Conservation (phyloP, 2,888 invertebrate species). For the Gerris lacustris region DNA sequence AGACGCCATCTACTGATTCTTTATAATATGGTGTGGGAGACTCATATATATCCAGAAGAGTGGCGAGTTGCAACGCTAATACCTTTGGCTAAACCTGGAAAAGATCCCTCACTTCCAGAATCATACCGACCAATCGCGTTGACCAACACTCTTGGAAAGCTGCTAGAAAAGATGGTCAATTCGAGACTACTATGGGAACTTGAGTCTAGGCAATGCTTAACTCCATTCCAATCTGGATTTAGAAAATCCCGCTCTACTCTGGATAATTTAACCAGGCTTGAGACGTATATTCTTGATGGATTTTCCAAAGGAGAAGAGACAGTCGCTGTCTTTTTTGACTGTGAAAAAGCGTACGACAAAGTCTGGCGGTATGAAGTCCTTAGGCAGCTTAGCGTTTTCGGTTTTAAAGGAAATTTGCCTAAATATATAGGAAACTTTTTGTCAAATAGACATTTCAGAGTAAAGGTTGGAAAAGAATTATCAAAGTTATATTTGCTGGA, state of each 20-base stretch:
- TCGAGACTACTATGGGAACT: not conserved
- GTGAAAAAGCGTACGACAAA: not conserved
- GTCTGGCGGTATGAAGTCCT: not conserved
- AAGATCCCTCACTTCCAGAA: not conserved
- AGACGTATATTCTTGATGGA: not conserved
- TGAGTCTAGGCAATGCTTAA: not conserved
- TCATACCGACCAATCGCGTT: not conserved
- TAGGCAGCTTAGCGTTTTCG: not conserved
- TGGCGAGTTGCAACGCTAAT: not conserved
- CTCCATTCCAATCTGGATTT: not conserved
- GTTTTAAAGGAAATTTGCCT: not conserved
- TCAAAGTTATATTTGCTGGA: not conserved
- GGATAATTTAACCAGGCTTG: not conserved
- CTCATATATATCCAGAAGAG: not conserved
- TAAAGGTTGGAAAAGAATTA: not conserved
- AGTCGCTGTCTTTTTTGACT: not conserved
- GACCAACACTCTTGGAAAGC: not conserved
- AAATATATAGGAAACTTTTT: not conserved
- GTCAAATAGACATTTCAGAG: not conserved
- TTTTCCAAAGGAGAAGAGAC: not conserved
- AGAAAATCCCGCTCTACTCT: not conserved
- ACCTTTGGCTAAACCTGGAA: not conserved
- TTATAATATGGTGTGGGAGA: not conserved
- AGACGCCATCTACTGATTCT: not conserved
- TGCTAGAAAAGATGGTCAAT: not conserved